Conservation (phyloP, 2,797 vertebrate genomes). For the Eupleurogrammus muticus region DNA sequence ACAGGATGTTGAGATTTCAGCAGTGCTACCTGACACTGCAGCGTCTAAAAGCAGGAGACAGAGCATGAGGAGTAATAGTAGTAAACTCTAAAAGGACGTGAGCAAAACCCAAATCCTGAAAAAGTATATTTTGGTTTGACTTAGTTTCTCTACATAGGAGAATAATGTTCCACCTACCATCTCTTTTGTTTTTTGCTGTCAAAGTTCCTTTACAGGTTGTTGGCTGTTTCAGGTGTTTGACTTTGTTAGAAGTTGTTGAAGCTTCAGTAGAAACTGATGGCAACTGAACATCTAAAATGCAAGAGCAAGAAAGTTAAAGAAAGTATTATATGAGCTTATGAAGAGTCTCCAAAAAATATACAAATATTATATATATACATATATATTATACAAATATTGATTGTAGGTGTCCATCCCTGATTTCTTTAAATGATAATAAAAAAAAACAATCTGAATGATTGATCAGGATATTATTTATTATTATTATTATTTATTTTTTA, state of each 20-base stretch:
- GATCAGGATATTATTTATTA: background rate
- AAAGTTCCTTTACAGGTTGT: constrained; percentile 31
- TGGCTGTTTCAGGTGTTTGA: constrained; percentile 39
- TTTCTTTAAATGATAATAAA: constrained; percentile 1
- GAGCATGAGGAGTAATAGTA: too few species aligned
- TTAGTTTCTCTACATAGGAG: background rate
- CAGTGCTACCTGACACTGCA: constrained; percentile 15
- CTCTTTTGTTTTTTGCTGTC: constrained; percentile 37
- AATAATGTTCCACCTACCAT: constrained; percentile 36
- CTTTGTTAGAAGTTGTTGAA: constrained; percentile 10
- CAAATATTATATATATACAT: background rate
- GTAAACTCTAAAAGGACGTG: too few species aligned
- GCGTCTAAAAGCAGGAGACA: constrained; percentile 32
- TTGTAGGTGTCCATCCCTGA: too few species aligned
- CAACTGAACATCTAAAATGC: constrained; percentile 37
- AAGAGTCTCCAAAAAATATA: background rate
- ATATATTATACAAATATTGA: constrained; percentile 1
- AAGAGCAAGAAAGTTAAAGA: background rate
- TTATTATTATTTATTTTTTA: constrained; percentile 27
- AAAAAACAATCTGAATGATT: background rate
- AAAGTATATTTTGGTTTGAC: background rate
- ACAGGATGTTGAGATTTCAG: constrained; percentile 15
- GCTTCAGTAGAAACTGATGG: constrained; percentile 1
- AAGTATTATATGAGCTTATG: background rate
- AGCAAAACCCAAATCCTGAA: too few species aligned